Evolutionary conservation across 2,113 vertebrate species (phyloP).

Genomic region (Pheucticus melanocephalus): DNA sequence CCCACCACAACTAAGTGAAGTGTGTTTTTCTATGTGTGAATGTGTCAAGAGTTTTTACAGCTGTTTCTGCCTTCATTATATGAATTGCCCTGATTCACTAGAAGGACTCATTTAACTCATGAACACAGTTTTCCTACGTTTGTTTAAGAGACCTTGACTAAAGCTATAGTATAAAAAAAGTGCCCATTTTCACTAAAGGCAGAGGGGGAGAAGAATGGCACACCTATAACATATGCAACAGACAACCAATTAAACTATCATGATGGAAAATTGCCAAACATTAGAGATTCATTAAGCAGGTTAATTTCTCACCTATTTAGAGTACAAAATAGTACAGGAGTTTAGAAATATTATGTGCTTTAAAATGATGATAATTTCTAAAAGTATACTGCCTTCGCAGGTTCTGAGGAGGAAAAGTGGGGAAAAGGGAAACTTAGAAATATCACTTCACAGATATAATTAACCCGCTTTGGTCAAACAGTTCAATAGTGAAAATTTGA

Average conservation of each 20-base stretch:
- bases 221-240: background rate
- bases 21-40: background rate
- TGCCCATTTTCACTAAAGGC: background rate
- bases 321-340: slow-evolving; percentile 22
- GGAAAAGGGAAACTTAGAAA: background rate
- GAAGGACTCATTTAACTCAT: background rate
- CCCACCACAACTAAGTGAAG: background rate
- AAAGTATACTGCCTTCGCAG: background rate
- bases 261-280: slow-evolving; percentile 27
- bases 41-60: background rate
- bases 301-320: slow-evolving; percentile 26
- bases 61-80: background rate
- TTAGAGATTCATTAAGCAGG: slow-evolving; percentile 16
- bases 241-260: slow-evolving; percentile 25
- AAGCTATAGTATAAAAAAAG: background rate
- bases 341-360: background rate
- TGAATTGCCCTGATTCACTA: background rate
- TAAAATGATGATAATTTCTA: background rate
- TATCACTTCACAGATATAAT: background rate
- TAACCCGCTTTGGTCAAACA: background rate
- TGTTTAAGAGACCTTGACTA: background rate
- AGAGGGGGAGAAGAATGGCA: background rate
- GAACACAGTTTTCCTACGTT: background rate
- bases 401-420: background rate
- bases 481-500: background rate